These are phyloP conservation scores for Drosophila ficusphila DNA, from an alignment of 1,140 invertebrate genomes.

Conservation along the genomic window DNA sequence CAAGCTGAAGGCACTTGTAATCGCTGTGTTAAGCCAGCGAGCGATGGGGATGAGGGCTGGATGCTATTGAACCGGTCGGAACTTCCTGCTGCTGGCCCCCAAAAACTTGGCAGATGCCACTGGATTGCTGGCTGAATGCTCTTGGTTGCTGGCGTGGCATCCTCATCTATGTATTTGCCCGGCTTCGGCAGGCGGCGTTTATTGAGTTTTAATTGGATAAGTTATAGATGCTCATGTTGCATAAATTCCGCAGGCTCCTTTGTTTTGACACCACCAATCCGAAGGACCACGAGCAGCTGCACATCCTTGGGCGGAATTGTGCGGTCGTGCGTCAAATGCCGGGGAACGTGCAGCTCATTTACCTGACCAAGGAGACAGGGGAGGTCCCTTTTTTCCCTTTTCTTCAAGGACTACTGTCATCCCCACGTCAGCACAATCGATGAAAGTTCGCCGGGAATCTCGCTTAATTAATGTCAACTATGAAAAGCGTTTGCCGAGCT, in stretches of 20 bases:
- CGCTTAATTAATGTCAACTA: conserved; percentile 62
- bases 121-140: conserved; percentile 9
- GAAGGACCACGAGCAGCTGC: conserved; percentile 22
- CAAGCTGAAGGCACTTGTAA: conserved; percentile 81
- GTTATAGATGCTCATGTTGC: conserved; percentile 81
- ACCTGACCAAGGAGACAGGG: conserved; percentile 28
- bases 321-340: conserved; percentile 64
- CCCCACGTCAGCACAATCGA: conserved; percentile 52
- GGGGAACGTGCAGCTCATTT: conserved; percentile 68
- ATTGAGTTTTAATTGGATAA: conserved; percentile 83
- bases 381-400: background rate
- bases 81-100: background rate
- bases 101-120: conserved; percentile 30
- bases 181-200: conserved; percentile 57
- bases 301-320: conserved; percentile 21
- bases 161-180: conserved; percentile 68
- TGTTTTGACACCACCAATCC: conserved; percentile 65
- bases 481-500: conserved; percentile 42
- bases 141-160: conserved; percentile 49
- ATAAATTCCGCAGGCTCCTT: conserved; percentile 75
- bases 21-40: conserved; percentile 75
- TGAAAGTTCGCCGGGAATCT: conserved; percentile 58
- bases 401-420: conserved; percentile 22
- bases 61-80: conserved; percentile 62
- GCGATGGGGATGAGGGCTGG: conserved; percentile 18